Evolutionary conservation across 2,888 invertebrate genomes (phyloP).

Genomic region (Volucella bombylans): DNA sequence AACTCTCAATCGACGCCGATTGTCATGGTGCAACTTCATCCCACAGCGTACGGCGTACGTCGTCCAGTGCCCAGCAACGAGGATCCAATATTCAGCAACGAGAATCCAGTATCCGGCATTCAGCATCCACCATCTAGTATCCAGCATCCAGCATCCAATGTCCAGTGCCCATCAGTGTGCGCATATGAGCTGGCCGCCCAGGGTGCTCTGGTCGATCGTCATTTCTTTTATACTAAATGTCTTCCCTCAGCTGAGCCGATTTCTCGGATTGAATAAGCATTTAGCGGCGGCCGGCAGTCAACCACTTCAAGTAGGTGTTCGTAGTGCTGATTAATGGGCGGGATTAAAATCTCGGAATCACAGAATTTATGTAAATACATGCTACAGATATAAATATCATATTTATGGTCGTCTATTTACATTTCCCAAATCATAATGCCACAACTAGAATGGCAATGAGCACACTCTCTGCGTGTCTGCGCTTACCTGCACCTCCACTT

Average conservation of each 20-base stretch:
- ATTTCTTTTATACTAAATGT: constrained; percentile 42
- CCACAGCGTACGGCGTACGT: not conserved
- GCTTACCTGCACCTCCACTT: not conserved
- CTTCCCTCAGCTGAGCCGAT: constrained; percentile 12
- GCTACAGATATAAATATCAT: constrained; percentile 70
- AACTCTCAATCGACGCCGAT: constrained; percentile 30
- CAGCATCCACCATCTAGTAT: too few relatives aligned
- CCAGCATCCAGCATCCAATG: too few relatives aligned
- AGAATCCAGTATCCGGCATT: too few relatives aligned
- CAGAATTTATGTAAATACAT: constrained; percentile 71
- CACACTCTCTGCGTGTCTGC: constrained; percentile 24
- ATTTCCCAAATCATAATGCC: constrained; percentile 70
- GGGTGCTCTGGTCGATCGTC: constrained; percentile 43
- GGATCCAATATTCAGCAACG: too few relatives aligned
- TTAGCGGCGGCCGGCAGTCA: constrained; percentile 39
- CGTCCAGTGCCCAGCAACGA: too few relatives aligned
- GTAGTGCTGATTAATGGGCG: constrained; percentile 70
- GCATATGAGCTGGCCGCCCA: constrained; percentile 30
- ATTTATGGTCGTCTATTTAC: constrained; percentile 71
- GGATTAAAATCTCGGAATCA: constrained; percentile 69
- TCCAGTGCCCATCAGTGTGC: constrained; percentile 14
- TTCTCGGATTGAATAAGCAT: constrained; percentile 51
- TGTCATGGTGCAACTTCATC: constrained; percentile 32
- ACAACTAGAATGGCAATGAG: constrained; percentile 64
- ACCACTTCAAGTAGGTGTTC: constrained; percentile 61